These are phyloP conservation scores for Tubulanus polymorphus DNA, from an alignment of 2,888 invertebrate genomes.

Conservation along the genomic window DNA sequence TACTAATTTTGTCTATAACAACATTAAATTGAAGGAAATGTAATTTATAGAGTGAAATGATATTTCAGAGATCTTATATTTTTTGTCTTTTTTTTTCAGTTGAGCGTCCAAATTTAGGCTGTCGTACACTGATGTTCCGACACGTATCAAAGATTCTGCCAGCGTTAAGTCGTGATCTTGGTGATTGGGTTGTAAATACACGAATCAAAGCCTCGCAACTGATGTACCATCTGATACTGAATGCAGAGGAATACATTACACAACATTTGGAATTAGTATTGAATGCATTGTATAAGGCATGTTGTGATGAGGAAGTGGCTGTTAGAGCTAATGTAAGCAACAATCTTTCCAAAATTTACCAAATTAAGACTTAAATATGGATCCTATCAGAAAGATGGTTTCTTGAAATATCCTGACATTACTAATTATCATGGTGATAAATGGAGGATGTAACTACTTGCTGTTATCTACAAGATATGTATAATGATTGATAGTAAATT, in stretches of 20 bases:
- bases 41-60: too few relatives aligned
- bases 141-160: conserved; percentile 68
- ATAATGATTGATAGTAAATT: too few relatives aligned
- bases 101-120: conserved; percentile 80
- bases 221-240: conserved; percentile 67
- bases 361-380: background rate
- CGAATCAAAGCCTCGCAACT: conserved; percentile 71
- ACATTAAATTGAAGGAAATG: too few relatives aligned
- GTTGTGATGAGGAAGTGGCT: conserved; percentile 65
- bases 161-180: conserved; percentile 68
- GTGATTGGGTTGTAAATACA: conserved; percentile 70
- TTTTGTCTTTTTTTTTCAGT: conserved; percentile 57
- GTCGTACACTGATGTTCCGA: conserved; percentile 72
- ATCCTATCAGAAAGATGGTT: too few relatives aligned
- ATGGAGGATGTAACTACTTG: background rate
- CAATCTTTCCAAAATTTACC: background rate
- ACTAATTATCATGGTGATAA: background rate
- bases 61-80: too few relatives aligned
- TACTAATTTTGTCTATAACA: too few relatives aligned
- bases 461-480: too few relatives aligned
- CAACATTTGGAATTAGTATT: conserved; percentile 61
- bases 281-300: conserved; percentile 63
- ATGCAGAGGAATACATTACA: conserved; percentile 71
- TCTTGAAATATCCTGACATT: background rate
- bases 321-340: conserved; percentile 55